These are phyloP conservation scores for Lagothrix lagotricha DNA, from an alignment of 2,797 vertebrate genomes.

Conservation along the genomic window DNA sequence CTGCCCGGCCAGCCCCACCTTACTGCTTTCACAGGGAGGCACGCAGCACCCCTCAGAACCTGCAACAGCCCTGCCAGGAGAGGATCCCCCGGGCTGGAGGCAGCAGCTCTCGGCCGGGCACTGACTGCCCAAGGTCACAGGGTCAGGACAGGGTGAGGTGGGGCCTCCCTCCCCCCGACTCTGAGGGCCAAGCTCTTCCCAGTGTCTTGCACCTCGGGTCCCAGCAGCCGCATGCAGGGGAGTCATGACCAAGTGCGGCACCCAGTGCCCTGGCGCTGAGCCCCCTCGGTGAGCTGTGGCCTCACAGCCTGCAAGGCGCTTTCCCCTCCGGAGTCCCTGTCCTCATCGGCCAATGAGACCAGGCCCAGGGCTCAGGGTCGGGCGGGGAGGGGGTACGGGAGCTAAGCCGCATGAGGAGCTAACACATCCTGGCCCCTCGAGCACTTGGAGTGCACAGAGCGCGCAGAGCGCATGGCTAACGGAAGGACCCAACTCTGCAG, in stretches of 20 bases:
- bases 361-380: not conserved
- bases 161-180: not conserved
- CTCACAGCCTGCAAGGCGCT: too few species aligned
- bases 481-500: too few species aligned
- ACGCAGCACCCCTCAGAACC: rapidly evolving
- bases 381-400: too few species aligned
- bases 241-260: rapidly evolving
- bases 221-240: rapidly evolving
- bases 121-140: not conserved
- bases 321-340: rapidly evolving
- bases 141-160: rapidly evolving
- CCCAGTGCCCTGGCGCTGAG: not conserved
- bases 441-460: rapidly evolving
- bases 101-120: rapidly evolving
- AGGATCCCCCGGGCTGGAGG: not conserved
- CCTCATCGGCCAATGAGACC: rapidly evolving
- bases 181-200: not conserved
- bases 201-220: rapidly evolving
- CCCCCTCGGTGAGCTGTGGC: rapidly evolving
- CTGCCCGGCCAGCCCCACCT: not conserved
- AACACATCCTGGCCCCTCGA: rapidly evolving
- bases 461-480: rapidly evolving
- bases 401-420: too few species aligned
- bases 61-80: rapidly evolving
- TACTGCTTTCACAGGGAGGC: not conserved